Conservation (phyloP, 2,888 invertebrate species). For the Halictus ligatus region DNA sequence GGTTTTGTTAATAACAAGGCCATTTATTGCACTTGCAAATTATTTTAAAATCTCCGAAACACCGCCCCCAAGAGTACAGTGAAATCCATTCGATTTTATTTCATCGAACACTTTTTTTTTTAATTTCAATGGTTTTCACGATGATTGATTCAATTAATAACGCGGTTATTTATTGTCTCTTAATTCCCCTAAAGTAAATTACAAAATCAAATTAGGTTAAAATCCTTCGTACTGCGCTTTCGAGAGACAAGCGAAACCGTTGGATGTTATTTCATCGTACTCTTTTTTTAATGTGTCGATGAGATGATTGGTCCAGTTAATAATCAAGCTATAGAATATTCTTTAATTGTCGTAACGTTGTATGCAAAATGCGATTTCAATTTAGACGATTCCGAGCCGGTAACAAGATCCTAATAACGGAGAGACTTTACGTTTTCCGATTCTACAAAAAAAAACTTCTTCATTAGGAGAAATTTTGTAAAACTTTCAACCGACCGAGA, state of each 20-base stretch:
- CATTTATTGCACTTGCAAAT: neutral
- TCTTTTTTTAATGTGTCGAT: neutral
- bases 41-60: neutral
- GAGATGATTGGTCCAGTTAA: neutral
- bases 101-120: neutral
- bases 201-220: neutral
- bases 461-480: neutral
- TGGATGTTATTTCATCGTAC: neutral
- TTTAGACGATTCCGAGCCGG: neutral
- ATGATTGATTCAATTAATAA: neutral
- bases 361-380: neutral
- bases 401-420: neutral
- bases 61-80: neutral
- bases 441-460: neutral
- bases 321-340: neutral
- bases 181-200: neutral
- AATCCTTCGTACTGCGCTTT: neutral
- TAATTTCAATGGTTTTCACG: neutral
- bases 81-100: neutral
- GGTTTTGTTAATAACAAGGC: neutral
- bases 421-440: neutral
- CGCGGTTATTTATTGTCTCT: neutral
- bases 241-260: neutral
- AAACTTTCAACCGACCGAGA: neutral
- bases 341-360: neutral